A percentile compares a stretch with the other conserved stretches of the same genome.
Conservation (phyloP, 2,797 vertebrate genomes). For the Cyprinella venusta region DNA sequence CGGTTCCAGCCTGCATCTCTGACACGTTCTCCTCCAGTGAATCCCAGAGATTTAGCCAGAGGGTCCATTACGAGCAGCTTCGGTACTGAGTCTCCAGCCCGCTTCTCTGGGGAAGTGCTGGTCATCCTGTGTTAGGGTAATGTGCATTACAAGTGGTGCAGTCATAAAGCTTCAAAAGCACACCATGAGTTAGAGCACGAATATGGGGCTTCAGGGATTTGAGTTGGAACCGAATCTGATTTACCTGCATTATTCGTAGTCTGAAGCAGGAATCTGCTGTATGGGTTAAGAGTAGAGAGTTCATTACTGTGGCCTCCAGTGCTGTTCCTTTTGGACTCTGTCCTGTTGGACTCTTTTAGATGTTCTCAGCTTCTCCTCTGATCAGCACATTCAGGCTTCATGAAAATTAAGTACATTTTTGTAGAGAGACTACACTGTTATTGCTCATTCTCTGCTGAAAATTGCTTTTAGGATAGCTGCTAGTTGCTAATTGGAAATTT, state of each 20-base stretch:
- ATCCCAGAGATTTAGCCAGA: conserved; percentile 48
- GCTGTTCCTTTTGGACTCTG: conserved; percentile 37
- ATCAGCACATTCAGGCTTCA: conserved; percentile 5
- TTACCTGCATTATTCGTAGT: conserved; percentile 45
- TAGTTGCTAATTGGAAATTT: background rate
- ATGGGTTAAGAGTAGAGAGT: conserved; percentile 42
- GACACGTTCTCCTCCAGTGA: conserved; percentile 52
- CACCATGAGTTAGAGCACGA: conserved; percentile 48
- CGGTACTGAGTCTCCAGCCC: conserved; percentile 31
- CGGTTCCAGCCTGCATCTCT: conserved; percentile 31
- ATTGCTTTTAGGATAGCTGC: background rate
- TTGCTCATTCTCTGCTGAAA: background rate
- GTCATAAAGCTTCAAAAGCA: conserved; percentile 58
- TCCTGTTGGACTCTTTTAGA: conserved; percentile 32
- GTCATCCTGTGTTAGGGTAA: conserved; percentile 60
- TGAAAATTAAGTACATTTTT: background rate
- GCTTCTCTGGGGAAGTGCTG: conserved; percentile 51
- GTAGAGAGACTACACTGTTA: background rate
- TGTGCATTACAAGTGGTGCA: conserved; percentile 58
- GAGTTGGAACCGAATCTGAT: conserved; percentile 38
- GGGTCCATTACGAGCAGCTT: conserved; percentile 39
- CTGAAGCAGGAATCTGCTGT: conserved; percentile 36
- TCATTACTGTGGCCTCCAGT: conserved; percentile 46
- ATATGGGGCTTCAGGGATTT: conserved; percentile 47
- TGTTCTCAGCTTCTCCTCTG: conserved; percentile 9